Percentiles rank a stretch among this genome's conserved stretches.
Conservation (phyloP, 1,140 invertebrate species). For the Xylocopa sonorina region DNA sequence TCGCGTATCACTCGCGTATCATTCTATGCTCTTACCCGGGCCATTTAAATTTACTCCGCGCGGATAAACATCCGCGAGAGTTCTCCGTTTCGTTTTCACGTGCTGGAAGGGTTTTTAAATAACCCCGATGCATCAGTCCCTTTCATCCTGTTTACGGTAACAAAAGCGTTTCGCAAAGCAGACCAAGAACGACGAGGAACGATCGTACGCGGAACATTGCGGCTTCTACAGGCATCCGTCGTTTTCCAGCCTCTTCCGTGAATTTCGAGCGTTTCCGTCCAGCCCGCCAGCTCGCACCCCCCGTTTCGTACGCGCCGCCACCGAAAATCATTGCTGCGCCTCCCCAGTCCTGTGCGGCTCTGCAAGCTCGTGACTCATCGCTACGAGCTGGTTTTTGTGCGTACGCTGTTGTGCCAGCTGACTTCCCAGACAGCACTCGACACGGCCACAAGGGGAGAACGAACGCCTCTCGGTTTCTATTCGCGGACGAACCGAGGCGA, state of each 20-base stretch:
- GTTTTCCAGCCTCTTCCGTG: constrained; percentile 3
- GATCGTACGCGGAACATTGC: constrained; percentile 4
- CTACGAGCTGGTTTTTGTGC: constrained; percentile 24
- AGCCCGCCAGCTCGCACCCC: constrained; percentile 15
- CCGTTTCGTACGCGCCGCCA: not conserved
- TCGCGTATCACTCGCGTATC: too few species aligned
- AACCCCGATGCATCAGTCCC: too few species aligned
- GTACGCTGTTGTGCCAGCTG: constrained; percentile 45
- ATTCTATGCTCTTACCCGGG: too few species aligned
- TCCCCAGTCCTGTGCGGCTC: too few species aligned
- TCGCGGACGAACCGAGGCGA: constrained; percentile 27
- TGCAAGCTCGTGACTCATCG: constrained; percentile 32
- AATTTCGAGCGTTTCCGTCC: constrained; percentile 24
- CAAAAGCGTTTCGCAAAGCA: not conserved
- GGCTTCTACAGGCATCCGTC: not conserved
- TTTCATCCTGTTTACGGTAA: not conserved
- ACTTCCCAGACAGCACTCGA: constrained; percentile 34
- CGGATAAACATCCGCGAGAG: too few species aligned
- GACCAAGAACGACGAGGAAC: not conserved
- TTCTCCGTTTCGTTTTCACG: too few species aligned
- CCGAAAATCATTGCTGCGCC: constrained; percentile 3
- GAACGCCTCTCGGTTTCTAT: constrained; percentile 36
- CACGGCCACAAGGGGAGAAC: not conserved
- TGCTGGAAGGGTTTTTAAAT: too few species aligned
- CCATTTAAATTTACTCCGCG: too few species aligned